Evolutionary conservation across 2,797 vertebrate species (phyloP).

Genomic region (Spatula clypeata): DNA sequence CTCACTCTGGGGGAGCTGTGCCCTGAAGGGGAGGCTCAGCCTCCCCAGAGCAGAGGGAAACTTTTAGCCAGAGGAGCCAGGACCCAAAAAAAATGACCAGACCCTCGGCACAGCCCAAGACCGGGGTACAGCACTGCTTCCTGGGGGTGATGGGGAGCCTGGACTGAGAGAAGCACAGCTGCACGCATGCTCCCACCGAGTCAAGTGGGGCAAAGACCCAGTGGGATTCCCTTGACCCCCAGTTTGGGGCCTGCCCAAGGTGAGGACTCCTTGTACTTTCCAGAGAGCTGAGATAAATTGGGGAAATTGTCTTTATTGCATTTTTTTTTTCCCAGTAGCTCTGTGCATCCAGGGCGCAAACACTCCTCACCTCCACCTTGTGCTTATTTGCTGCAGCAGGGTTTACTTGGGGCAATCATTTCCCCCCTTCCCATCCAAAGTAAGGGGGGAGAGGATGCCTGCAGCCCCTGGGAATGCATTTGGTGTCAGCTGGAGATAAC

Average conservation of each 20-base stretch:
- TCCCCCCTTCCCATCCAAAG: not conserved
- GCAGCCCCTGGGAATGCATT: not conserved
- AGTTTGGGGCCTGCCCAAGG: not conserved
- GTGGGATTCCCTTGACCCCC: fast-evolving
- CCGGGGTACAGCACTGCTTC: fast-evolving
- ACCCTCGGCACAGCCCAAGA: fast-evolving
- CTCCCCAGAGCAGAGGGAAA: fast-evolving
- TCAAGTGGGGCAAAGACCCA: not conserved
- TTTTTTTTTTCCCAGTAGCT: not conserved
- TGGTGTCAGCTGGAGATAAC: no score
- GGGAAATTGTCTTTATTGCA: fast-evolving
- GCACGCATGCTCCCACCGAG: fast-evolving
- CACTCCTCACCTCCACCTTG: not conserved
- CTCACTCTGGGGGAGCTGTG: no score
- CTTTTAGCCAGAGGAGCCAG: not conserved
- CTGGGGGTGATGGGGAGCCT: fast-evolving
- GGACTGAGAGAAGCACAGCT: fast-evolving
- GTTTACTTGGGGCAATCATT: not conserved
- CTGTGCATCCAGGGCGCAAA: fast-evolving
- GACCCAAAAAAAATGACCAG: not conserved
- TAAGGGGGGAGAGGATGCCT: fast-evolving
- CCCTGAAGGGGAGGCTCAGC: not conserved
- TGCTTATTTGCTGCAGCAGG: not conserved
- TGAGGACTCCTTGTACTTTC: fast-evolving
- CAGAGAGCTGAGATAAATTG: fast-evolving